These are phyloP conservation scores for Harpegnathos saltator DNA, from an alignment of 1,140 invertebrate genomes.

Conservation along the genomic window DNA sequence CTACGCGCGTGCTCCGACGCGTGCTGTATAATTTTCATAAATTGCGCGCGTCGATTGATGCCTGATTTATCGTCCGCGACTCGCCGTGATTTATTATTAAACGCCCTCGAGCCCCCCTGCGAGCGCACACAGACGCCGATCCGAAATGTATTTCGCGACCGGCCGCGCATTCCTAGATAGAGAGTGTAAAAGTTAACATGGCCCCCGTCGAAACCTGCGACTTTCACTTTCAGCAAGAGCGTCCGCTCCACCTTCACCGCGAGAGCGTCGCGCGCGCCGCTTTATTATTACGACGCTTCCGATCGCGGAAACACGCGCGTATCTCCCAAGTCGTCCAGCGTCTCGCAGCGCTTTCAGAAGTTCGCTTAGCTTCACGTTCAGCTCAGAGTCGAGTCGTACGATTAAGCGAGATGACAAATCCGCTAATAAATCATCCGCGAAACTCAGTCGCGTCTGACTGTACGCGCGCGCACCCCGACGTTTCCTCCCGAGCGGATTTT, in stretches of 20 bases:
- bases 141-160: slow-evolving; percentile 13
- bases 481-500: not conserved
- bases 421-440: no score
- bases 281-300: slow-evolving; percentile 11
- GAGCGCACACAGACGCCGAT: not conserved
- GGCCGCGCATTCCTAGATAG: slow-evolving; percentile 51
- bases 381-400: no score
- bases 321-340: no score
- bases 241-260: slow-evolving; percentile 45
- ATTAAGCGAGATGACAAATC: no score
- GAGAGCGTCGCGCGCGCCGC: not conserved
- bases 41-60: not conserved
- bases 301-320: slow-evolving; percentile 22
- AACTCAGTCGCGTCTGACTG: no score
- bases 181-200: slow-evolving; percentile 68
- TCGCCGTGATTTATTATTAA: not conserved
- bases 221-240: slow-evolving; percentile 72
- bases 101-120: not conserved
- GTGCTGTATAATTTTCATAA: slow-evolving; percentile 6
- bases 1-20: no score
- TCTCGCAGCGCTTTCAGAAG: no score
- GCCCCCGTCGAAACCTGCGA: slow-evolving; percentile 65
- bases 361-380: no score
- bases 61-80: not conserved
- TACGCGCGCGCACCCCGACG: no score